Evolutionary conservation across 2,113 vertebrate species (phyloP), one percentile per base, ranked within the genome.

Genomic region (Oreotrochilus melanogaster): DNA sequence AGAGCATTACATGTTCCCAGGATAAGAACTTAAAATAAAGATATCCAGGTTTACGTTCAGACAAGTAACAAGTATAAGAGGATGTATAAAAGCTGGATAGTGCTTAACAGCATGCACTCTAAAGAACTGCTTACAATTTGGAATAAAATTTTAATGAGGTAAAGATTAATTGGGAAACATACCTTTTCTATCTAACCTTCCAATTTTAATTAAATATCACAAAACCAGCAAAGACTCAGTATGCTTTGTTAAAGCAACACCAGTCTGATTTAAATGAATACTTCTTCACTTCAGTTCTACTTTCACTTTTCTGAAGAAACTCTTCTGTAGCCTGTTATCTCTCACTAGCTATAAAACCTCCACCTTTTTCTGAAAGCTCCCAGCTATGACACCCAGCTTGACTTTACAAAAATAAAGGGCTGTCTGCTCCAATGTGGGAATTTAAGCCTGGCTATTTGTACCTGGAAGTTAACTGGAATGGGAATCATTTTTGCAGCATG

Each of bases 161-260:
- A 76, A 88, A 92, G 66, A 13, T 86, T 95, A 93, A 81, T 81
- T 78, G 30, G 43, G 57, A 93, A 71, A 84, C 2, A 43, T 74
- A 65, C 8, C 1, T 92, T 80, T 89, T 70, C 69, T 57, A 51
- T 35, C 47, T 67, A 91, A 60, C 21, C 30, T 91, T 86, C 60
- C 28, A 83, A 86, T 83, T 78, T 78, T 92, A 92, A 94, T 92
- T 78, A 86, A 90, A 25, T 82, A 58, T 71, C 64, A 90, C 33
- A 90, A 87, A 88, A 62, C 5, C 21, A 83, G 37, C 18, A 74
- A 89, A 92, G 10, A 37, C 30, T 76, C 42, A 6, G 37, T 66
- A 73, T 50, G 51, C 31, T 73, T 94, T 84, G 24, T 57, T 78
- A 74, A 83, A 83, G 69, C 37, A 78, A 74, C 10, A 39, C 10